Evolutionary conservation across 2,797 vertebrate species (phyloP).

Genomic region (Chaunax sp.): DNA sequence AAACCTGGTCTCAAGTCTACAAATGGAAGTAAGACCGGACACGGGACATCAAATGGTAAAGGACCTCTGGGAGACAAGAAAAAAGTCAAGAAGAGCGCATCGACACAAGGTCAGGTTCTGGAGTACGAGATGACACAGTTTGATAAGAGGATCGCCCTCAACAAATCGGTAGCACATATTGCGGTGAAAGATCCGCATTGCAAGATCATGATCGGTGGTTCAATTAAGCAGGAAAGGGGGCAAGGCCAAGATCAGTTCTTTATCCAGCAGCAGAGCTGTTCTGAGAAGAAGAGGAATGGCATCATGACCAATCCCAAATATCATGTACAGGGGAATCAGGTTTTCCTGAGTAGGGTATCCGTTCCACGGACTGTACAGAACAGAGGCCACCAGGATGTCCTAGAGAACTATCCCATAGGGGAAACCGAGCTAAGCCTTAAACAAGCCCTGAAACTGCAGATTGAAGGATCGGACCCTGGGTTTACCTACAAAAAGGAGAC

Average conservation of each 20-base stretch:
- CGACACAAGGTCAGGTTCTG: constrained; percentile 89
- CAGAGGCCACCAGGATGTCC: constrained; percentile 91
- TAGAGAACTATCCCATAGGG: constrained; percentile 92
- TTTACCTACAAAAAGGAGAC: constrained; percentile 99
- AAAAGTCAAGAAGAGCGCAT: constrained; percentile 85
- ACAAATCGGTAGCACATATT: constrained; percentile 86
- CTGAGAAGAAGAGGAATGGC: constrained; percentile 96
- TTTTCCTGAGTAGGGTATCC: constrained; percentile 93
- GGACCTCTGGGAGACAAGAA: constrained; percentile 90
- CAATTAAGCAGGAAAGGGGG: constrained; percentile 87
- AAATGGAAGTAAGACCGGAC: constrained; percentile 88
- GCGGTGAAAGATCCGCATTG: constrained; percentile 88
- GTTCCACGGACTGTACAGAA: constrained; percentile 90
- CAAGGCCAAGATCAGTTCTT: constrained; percentile 90
- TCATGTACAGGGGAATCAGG: constrained; percentile 96
- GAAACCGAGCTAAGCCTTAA: constrained; percentile 98
- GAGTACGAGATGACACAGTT: constrained; percentile 99
- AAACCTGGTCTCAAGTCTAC: constrained; percentile 92
- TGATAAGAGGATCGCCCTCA: constrained; percentile 89
- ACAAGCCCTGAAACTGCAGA: constrained; percentile 98
- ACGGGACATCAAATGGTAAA: constrained; percentile 85
- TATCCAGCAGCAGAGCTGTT: constrained; percentile 91
- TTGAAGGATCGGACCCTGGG: constrained; percentile 93
- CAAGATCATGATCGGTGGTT: constrained; percentile 87
- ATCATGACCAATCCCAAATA: constrained; percentile 99